phyloP scores from a whole-genome alignment of 2,888 invertebrate genomes.

The Drosophila affinis region DNA sequence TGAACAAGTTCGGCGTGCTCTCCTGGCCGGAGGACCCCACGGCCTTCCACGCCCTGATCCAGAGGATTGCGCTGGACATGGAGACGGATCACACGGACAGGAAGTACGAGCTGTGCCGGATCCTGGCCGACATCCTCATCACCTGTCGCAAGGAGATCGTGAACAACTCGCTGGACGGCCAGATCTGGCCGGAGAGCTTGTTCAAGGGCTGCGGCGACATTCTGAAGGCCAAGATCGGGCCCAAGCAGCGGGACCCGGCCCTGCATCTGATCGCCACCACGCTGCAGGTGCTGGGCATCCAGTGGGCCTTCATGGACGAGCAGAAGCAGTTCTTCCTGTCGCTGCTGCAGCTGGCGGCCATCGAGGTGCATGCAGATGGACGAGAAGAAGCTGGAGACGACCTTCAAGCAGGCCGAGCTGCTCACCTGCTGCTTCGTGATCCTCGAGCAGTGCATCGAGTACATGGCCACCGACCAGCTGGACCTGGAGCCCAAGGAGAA shows the following conservation, averaged over 20 bases:
- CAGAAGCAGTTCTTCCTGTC: conserved; percentile 92
- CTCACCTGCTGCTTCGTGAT: conserved; percentile 93
- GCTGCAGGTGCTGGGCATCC: conserved; percentile 91
- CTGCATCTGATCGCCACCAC: conserved; percentile 92
- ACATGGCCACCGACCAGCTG: conserved; percentile 91
- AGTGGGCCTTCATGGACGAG: conserved; percentile 92
- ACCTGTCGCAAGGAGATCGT: conserved; percentile 89
- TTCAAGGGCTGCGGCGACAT: conserved; percentile 93
- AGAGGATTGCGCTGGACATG: conserved; percentile 93
- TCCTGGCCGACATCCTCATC: conserved; percentile 89
- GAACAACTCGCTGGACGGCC: conserved; percentile 87
- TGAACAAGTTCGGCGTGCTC: conserved; percentile 88
- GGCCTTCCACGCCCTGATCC: conserved; percentile 91
- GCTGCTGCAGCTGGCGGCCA: conserved; percentile 93
- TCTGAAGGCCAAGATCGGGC: conserved; percentile 92
- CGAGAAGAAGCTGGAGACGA: conserved; percentile 91
- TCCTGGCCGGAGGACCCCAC: conserved; percentile 92
- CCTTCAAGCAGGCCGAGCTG: conserved; percentile 90
- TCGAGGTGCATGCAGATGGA: conserved; percentile 97
- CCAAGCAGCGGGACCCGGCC: conserved; percentile 94
- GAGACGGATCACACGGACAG: conserved; percentile 94
- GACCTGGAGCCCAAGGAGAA: conserved; percentile 96
- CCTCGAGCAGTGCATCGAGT: conserved; percentile 90
- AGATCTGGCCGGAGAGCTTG: conserved; percentile 92
- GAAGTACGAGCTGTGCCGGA: conserved; percentile 94